phyloP scores from a whole-genome alignment of 2,113 vertebrate genomes.

The Barbus barbus region DNA sequence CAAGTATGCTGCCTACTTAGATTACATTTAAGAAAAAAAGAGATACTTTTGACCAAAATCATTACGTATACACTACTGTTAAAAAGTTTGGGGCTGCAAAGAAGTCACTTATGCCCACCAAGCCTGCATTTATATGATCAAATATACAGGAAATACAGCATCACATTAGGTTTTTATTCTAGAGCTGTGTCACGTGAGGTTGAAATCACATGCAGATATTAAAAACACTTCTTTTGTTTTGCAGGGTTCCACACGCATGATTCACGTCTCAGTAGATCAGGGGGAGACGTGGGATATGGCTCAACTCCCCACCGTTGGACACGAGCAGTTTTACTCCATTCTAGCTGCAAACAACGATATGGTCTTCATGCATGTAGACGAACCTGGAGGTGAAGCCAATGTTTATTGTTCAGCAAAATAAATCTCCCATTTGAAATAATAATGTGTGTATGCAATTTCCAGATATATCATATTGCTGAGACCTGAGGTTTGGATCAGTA shows the following conservation, averaged over 20 bases:
- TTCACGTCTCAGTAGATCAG: slow-evolving; percentile 87
- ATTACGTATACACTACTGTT: too few relatives aligned
- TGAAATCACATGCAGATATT: not conserved
- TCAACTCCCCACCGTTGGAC: slow-evolving; percentile 88
- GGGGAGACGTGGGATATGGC: slow-evolving; percentile 91
- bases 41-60: too few relatives aligned
- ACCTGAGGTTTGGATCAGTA: not conserved
- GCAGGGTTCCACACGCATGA: slow-evolving; percentile 82
- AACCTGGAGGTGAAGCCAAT: slow-evolving; percentile 82
- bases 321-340: slow-evolving; percentile 95
- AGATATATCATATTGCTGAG: not conserved
- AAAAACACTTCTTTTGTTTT: not conserved
- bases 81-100: too few relatives aligned
- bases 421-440: not conserved
- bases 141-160: too few relatives aligned
- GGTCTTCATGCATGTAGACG: slow-evolving; percentile 96
- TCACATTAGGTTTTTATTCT: not conserved
- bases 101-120: too few relatives aligned
- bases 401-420: not conserved
- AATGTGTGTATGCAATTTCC: not conserved
- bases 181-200: not conserved
- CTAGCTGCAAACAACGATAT: slow-evolving; percentile 87
- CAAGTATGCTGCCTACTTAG: not conserved
- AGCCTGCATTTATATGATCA: too few relatives aligned
- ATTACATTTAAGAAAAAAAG: not conserved